Evolutionary conservation across 2,797 vertebrate species (phyloP), one percentile per base, ranked within the genome.

Genomic region (Danio kyathit): DNA sequence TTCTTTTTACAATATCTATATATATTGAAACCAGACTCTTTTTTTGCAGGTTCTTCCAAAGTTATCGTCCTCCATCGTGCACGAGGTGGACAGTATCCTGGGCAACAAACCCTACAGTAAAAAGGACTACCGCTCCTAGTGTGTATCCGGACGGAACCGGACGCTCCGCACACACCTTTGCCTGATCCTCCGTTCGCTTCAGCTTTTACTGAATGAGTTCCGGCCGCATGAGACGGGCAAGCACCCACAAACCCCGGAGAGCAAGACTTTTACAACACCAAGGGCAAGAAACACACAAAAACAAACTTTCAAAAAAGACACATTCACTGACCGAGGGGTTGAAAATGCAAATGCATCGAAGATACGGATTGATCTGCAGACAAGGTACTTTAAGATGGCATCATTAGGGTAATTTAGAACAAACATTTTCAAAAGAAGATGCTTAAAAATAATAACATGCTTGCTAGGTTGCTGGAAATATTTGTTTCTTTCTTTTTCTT

Each of bases 61-160:
- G 89, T 86, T 96, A 84, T 96, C 96, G 0, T 96, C 95, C 85
- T 96, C 95, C 88, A 94, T 96, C 16, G 89, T 95, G 88, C 95
- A 96, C 0, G 96, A 96, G 94, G 93, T 96, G 21, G 96, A 96
- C 86, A 96, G 95, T 86, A 96, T 96, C 91, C 90, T 96, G 94
- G 96, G 96, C 89, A 96, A 96, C 91, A 96, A 96, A 90, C 96
- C 96, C 86, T 96, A 96, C 94, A 96, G 95, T 95, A 96, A 96
- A 94, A 96, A 96, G 91, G 96, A 96, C 93, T 96, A 96, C 88
- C 85, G 96, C 82, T 96, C 95, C 88, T 96, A 95, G 93, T 89
- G 59, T 1, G 81, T 12, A 65, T 78, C 64, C 11, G 40, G 61
- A 89, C 87, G 83, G 82, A 87, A 83, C 88, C 86, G 79, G 57